Evolutionary conservation across 2,113 vertebrate genomes (phyloP).

Genomic region (Carassius gibelio): DNA sequence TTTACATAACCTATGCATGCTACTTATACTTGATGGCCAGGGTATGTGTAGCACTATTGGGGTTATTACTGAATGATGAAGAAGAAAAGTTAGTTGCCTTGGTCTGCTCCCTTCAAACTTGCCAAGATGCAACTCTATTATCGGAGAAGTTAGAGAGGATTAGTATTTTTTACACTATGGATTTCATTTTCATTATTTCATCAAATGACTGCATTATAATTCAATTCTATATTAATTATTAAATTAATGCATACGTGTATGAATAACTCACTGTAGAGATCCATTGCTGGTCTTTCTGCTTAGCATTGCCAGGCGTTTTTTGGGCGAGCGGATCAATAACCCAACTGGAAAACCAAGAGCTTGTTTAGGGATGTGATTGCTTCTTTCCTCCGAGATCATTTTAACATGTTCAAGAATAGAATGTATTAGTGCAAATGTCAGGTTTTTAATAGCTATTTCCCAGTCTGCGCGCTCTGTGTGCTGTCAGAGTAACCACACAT

Average conservation of each 20-base stretch:
- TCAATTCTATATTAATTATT: no score
- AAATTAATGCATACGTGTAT: no score
- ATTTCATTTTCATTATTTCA: neutral
- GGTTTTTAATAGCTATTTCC: neutral
- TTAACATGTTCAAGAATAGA: neutral
- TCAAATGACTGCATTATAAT: neutral
- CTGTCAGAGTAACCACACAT: neutral
- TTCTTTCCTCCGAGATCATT: constrained; percentile 79
- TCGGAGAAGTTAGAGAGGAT: no score
- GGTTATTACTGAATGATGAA: no score
- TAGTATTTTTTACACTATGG: neutral
- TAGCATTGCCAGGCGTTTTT: constrained; percentile 73
- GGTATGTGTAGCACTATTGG: neutral
- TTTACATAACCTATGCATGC: neutral
- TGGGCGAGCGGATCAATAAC: constrained; percentile 77
- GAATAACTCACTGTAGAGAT: constrained; percentile 75
- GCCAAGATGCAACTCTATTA: no score
- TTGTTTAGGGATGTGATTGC: constrained; percentile 70
- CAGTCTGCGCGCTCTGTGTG: neutral
- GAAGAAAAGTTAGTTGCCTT: no score
- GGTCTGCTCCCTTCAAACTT: no score
- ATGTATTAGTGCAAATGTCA: no score
- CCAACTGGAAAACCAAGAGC: constrained; percentile 74
- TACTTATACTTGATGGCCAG: neutral
- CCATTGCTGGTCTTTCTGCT: constrained; percentile 80